Base-by-base conservation (phyloP, 1,140 invertebrate genomes). In the Copidosoma floridanum region DNA sequence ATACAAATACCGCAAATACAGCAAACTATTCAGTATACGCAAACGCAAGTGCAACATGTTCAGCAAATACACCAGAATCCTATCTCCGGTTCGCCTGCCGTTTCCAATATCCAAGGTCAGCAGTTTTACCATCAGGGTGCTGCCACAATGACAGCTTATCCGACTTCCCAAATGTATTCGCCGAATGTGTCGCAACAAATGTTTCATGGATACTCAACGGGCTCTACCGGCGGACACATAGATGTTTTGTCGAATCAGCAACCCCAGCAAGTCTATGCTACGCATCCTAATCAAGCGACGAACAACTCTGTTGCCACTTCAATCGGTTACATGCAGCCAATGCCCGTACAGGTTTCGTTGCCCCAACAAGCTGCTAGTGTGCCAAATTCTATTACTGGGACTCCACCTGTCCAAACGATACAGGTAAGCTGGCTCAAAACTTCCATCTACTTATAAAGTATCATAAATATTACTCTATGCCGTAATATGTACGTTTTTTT, bases 131-230 rank as follows among this genome's bases (percentile, higher is more conserved):
- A 75, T 58, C 68, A 74, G 43, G 69, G 52, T 26, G 18, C 76
- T 47, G 52, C 71, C 26, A 40, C 69, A 53, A 69, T 57, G 41
- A 23, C 66, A 2, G 61, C 72, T 7, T 77, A 73, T 16, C 65
- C 58, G 0, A 53, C 64, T 14, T 46, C 71, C 0, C 52, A 72
- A 21, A 60, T 78, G 6, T 77, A 72, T 53, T 75, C 76, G 14
- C 75, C 74, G 44, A 75, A 72, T 50, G 70, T 77, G n/a, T 50
- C 81, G 20, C 79, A 83, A 61, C 77, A 47, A 12, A 41, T 83
- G 57, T 78, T 75, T 67, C 82, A 75, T n/a, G 63, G 66, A 0
- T 75, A 73, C 50, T 52, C 73, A 1, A 72, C 76, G 8, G 65
- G 68, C 1, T 73, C 68, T 60, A 68, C 74, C 12, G 50, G 74